Evolutionary conservation across 2,888 invertebrate species (phyloP).

Genomic region (Petrolisthes cinctipes): DNA sequence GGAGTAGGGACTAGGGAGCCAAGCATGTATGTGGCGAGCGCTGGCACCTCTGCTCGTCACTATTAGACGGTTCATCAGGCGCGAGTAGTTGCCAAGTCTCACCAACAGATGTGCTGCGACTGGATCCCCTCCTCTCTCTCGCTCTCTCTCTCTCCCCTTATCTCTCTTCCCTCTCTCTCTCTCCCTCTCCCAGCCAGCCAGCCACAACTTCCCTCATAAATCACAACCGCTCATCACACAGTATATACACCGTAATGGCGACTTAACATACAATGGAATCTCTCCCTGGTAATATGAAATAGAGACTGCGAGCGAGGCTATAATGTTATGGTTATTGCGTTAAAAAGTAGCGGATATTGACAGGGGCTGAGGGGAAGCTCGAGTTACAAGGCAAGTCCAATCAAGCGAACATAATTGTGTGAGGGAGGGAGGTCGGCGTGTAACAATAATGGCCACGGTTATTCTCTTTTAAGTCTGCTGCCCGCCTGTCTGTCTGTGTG

Average conservation of each 20-base stretch:
- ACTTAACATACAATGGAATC: no score
- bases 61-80: constrained; percentile 1
- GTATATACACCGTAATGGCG: no score
- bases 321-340: background rate
- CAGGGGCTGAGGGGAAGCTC: background rate
- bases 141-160: no score
- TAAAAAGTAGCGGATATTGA: background rate
- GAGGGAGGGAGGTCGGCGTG: background rate
- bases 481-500: background rate
- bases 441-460: background rate
- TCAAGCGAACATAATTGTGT: constrained; percentile 1
- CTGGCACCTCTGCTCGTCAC: background rate
- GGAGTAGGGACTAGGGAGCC: background rate
- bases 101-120: background rate
- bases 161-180: no score
- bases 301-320: background rate
- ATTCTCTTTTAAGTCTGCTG: background rate
- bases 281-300: no score
- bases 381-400: background rate
- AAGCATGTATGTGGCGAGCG: background rate
- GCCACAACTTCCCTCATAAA: background rate
- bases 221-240: background rate
- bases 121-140: no score
- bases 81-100: background rate
- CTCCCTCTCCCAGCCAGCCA: no score